Percentiles rank a stretch among this genome's conserved stretches.
phyloP scores from a whole-genome alignment of 1,140 invertebrate species.

The Drosophila sucinea region DNA sequence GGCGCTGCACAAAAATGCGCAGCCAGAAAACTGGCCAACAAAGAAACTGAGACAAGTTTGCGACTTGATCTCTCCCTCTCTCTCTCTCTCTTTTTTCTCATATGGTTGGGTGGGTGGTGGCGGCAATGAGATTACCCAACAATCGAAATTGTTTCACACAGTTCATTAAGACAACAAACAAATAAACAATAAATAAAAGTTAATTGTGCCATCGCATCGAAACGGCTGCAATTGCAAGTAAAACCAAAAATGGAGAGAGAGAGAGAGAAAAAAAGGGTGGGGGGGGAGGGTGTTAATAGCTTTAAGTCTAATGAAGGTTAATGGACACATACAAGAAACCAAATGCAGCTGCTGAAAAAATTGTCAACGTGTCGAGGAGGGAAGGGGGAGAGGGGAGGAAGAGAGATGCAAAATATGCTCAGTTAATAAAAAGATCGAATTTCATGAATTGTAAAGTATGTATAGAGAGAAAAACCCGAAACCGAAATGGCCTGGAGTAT shows the following conservation, averaged over 20 bases:
- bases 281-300: conserved; percentile 39
- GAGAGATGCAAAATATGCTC: conserved; percentile 56
- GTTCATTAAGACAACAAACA: conserved; percentile 70
- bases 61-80: conserved; percentile 21
- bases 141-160: conserved; percentile 69
- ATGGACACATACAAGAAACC: conserved; percentile 51
- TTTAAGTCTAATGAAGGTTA: conserved; percentile 75
- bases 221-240: conserved; percentile 40
- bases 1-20: conserved; percentile 74
- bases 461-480: conserved; percentile 49
- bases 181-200: conserved; percentile 73
- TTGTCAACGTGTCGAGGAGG: conserved; percentile 17
- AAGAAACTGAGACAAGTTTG: conserved; percentile 44
- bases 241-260: conserved; percentile 34
- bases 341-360: conserved; percentile 51
- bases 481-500: conserved; percentile 30
- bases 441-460: conserved; percentile 80
- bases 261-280: conserved; percentile 16
- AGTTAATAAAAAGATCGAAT: conserved; percentile 82
- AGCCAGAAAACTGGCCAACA: conserved; percentile 40
- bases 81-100: conserved; percentile 15
- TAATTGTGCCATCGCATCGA: conserved; percentile 67
- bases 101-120: conserved; percentile 41
- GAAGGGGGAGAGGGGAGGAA: background rate
- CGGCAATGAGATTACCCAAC: conserved; percentile 24